phyloP scores from a whole-genome alignment of 2,113 vertebrate genomes.

The Cynocephalus volans region DNA sequence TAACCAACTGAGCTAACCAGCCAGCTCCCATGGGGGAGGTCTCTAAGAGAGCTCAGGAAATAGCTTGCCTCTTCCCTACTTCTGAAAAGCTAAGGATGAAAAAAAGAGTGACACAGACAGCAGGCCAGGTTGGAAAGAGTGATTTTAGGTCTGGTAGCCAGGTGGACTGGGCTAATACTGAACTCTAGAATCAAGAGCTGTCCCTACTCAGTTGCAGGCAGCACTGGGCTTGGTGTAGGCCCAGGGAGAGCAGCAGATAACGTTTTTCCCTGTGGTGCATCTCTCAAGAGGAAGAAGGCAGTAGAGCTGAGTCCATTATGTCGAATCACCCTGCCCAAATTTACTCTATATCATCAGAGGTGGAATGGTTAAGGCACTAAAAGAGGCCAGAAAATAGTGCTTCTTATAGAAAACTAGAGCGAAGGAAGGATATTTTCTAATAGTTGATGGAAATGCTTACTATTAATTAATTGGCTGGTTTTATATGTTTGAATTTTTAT shows the following conservation, averaged over 20 bases:
- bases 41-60: background rate
- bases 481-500: background rate
- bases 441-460: background rate
- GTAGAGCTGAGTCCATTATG: background rate
- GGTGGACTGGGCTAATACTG: background rate
- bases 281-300: background rate
- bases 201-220: background rate
- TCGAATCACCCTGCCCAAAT: background rate
- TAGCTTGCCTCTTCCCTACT: background rate
- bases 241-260: background rate
- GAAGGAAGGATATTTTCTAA: background rate
- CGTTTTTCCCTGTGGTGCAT: background rate
- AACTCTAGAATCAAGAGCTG: background rate
- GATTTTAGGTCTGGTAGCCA: background rate
- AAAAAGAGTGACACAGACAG: background rate
- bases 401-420: background rate
- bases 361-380: background rate
- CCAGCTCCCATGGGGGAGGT: background rate
- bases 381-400: conserved; percentile 12
- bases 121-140: background rate
- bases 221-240: background rate
- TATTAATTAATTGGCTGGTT: background rate
- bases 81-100: background rate
- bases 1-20: no score
- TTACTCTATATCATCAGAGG: background rate